phyloP scores from a whole-genome alignment of 1,140 invertebrate species.

The Neelides sp. region DNA sequence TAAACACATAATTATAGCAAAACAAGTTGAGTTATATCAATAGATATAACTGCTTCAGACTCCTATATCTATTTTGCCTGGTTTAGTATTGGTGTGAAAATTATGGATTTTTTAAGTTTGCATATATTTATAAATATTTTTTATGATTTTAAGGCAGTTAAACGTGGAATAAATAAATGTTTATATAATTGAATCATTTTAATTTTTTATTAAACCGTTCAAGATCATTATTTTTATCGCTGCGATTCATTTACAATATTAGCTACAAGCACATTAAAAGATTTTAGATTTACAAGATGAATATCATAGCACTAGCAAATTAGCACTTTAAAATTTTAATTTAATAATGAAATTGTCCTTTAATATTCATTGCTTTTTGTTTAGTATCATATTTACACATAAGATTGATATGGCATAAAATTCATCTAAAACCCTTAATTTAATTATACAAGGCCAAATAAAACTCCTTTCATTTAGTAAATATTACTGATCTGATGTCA shows the following conservation, averaged over 20 bases:
- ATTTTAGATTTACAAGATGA: background rate
- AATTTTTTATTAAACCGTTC: no score
- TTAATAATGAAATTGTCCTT: no score
- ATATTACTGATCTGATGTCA: background rate
- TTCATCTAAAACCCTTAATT: background rate
- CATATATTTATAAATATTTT: background rate
- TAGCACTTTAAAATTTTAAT: background rate
- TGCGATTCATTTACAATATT: no score
- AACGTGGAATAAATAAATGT: no score
- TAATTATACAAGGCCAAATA: background rate
- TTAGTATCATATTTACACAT: no score
- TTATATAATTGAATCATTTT: no score
- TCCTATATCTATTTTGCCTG: background rate
- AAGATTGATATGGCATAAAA: background rate
- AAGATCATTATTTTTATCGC: no score
- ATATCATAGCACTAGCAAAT: background rate
- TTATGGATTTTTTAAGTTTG: background rate
- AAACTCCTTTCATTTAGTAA: background rate
- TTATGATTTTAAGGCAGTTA: background rate
- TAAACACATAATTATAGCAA: background rate
- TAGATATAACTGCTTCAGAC: background rate
- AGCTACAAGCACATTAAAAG: background rate
- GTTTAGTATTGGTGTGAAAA: background rate
- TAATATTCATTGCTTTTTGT: no score
- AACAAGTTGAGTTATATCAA: background rate